phyloP scores from a whole-genome alignment of 2,888 invertebrate genomes.

The Ennomos quercinarius region DNA sequence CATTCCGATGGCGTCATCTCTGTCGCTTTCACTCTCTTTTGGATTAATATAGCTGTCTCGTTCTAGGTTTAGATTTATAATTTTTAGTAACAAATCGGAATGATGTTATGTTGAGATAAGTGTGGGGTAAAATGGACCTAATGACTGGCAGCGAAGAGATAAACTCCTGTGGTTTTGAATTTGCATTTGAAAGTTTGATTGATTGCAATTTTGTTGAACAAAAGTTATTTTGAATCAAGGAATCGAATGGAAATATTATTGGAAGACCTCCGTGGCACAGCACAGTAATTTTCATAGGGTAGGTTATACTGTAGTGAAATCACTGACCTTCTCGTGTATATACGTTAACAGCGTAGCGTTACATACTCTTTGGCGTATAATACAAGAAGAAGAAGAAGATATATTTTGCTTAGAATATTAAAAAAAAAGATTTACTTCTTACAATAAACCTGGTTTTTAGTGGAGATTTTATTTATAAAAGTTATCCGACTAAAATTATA shows the following conservation, averaged over 20 bases:
- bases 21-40: slow-evolving; percentile 60
- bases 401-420: too few species aligned
- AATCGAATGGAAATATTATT: slow-evolving; percentile 26
- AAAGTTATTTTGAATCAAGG: slow-evolving; percentile 27
- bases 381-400: too few species aligned
- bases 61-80: slow-evolving; percentile 56
- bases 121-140: slow-evolving; percentile 20
- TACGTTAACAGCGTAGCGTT: too few species aligned
- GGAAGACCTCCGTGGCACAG: slow-evolving; percentile 2
- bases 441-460: too few species aligned
- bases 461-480: too few species aligned
- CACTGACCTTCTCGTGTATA: too few species aligned
- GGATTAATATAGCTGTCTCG: slow-evolving; percentile 49
- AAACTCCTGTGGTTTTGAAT: slow-evolving; percentile 7
- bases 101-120: slow-evolving; percentile 10
- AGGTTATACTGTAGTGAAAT: too few species aligned
- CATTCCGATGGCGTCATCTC: slow-evolving; percentile 62
- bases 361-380: too few species aligned
- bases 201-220: slow-evolving; percentile 29
- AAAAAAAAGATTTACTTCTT: too few species aligned
- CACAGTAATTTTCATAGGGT: background rate
- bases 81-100: slow-evolving; percentile 26
- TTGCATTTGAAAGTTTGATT: slow-evolving; percentile 20
- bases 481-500: too few species aligned
- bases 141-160: background rate